Conservation (phyloP, 1,140 invertebrate genomes). For the Diorhabda sublineata region DNA sequence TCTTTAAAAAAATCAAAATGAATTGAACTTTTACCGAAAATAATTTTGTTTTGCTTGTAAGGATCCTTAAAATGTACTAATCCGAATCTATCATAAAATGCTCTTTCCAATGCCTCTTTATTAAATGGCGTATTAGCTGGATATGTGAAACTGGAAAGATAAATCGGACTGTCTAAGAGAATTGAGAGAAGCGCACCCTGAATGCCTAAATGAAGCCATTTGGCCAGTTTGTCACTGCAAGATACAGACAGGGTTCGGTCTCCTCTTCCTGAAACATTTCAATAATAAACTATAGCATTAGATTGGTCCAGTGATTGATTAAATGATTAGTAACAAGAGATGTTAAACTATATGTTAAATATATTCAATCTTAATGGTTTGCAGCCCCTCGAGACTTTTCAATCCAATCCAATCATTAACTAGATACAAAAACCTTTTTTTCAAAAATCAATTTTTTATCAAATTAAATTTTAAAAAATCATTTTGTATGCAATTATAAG, state of each 20-base stretch:
- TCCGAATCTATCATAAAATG: slow-evolving; percentile 54
- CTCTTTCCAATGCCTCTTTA: slow-evolving; percentile 61
- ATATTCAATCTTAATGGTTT: not conserved
- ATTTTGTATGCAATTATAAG: too few relatives aligned
- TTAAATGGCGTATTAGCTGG: slow-evolving; percentile 64
- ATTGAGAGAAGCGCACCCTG: slow-evolving; percentile 74
- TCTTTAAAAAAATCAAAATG: slow-evolving; percentile 50
- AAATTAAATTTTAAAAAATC: too few relatives aligned
- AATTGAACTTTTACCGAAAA: slow-evolving; percentile 42
- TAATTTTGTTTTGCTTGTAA: slow-evolving; percentile 37
- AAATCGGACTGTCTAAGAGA: slow-evolving; percentile 65
- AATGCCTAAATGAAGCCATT: slow-evolving; percentile 81
- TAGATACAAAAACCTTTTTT: too few relatives aligned
- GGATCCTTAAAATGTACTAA: slow-evolving; percentile 37
- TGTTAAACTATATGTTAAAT: too few relatives aligned
- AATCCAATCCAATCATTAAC: too few relatives aligned
- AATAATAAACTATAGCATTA: not conserved
- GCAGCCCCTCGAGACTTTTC: not conserved
- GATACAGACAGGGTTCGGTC: slow-evolving; percentile 84
- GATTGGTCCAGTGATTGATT: not conserved
- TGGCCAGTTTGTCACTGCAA: slow-evolving; percentile 90
- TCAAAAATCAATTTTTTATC: too few relatives aligned
- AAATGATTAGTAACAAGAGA: not conserved
- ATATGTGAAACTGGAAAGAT: slow-evolving; percentile 67
- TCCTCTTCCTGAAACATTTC: slow-evolving; percentile 56